Percentiles rank a stretch among this genome's conserved stretches.
Conservation (phyloP, 2,113 vertebrate genomes). For the Platycercus adscitus region DNA sequence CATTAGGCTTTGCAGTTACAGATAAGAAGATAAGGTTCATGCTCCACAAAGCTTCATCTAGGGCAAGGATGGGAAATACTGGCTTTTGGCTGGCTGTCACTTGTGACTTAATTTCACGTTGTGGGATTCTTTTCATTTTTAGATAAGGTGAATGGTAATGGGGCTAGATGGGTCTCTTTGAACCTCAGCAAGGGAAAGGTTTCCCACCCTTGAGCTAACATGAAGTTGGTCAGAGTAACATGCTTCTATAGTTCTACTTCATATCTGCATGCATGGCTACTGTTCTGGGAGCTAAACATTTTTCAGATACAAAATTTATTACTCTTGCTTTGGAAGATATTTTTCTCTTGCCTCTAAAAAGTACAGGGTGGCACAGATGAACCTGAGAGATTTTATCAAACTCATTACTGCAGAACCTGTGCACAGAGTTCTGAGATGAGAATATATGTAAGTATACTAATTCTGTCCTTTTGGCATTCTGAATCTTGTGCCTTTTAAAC, state of each 20-base stretch:
- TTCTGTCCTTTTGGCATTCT: not conserved
- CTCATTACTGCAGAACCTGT: not conserved
- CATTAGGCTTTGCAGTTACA: not conserved
- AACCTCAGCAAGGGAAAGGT: not conserved
- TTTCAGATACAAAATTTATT: slow-evolving; percentile 1
- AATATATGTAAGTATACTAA: not conserved
- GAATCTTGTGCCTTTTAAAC: not conserved
- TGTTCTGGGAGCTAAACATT: not conserved
- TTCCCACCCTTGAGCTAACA: not conserved
- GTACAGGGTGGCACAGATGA: not conserved
- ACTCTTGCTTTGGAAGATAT: not conserved
- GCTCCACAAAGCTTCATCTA: not conserved
- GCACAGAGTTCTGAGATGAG: not conserved
- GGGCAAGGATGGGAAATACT: not conserved
- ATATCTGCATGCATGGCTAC: not conserved
- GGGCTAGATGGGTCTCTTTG: not conserved
- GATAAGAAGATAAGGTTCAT: not conserved
- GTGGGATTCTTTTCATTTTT: not conserved
- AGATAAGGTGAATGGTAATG: not conserved
- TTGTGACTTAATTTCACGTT: not conserved
- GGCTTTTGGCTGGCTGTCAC: not conserved
- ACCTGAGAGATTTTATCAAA: not conserved
- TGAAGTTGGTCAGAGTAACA: not conserved
- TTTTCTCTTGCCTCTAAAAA: not conserved
- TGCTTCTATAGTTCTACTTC: not conserved